Percentiles rank a stretch among this genome's conserved stretches.
Evolutionary conservation across 2,113 vertebrate species (phyloP).

Genomic region (Delphinus delphis): DNA sequence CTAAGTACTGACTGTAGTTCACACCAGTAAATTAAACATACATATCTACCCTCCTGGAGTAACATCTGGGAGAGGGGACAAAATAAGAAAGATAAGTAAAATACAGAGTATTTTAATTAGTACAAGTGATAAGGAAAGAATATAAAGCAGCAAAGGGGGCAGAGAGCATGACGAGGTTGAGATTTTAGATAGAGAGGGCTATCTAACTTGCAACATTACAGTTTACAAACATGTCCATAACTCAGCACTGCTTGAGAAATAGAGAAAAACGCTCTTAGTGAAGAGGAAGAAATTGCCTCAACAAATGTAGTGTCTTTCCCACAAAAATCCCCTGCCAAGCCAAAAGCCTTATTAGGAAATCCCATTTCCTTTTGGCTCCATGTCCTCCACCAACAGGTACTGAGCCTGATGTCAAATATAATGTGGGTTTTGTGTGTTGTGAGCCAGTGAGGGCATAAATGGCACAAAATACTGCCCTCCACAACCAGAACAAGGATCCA

Average conservation of each 20-base stretch:
- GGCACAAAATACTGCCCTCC: neutral
- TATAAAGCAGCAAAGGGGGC: neutral
- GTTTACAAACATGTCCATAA: neutral
- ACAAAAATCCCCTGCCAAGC: neutral
- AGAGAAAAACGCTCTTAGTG: neutral
- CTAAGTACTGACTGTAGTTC: neutral
- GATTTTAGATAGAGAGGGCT: neutral
- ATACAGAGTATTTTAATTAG: neutral
- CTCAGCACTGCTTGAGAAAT: neutral
- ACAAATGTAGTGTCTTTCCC: neutral
- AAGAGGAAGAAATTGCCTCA: neutral
- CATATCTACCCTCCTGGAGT: neutral
- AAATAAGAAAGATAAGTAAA: neutral
- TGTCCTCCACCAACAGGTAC: neutral
- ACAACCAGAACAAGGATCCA: neutral
- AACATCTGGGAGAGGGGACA: neutral
- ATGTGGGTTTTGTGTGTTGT: neutral
- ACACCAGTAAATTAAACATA: neutral
- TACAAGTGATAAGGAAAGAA: neutral
- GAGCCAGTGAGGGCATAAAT: neutral
- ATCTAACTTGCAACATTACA: neutral
- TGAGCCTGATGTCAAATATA: neutral
- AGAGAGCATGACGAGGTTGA: neutral
- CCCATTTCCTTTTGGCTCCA: neutral
- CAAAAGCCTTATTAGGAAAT: neutral